phyloP scores from a whole-genome alignment of 2,113 vertebrate species.

The Passerina amoena region DNA sequence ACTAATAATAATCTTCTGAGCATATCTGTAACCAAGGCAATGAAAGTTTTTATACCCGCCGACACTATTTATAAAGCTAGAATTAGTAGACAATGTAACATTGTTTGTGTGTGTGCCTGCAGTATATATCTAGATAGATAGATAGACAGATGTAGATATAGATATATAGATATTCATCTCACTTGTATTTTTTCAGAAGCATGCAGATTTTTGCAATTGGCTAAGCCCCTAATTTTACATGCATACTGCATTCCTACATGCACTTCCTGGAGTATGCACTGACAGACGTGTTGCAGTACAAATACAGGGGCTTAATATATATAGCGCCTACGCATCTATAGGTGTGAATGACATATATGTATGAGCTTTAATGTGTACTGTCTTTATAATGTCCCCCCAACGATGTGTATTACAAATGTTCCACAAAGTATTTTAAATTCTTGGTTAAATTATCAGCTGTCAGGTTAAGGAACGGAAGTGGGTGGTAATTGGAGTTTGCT shows the following conservation, averaged over 20 bases:
- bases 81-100: neutral
- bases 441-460: neutral
- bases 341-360: neutral
- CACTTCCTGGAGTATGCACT: neutral
- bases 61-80: slow-evolving; percentile 8
- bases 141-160: too few species aligned
- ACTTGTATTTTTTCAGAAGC: neutral
- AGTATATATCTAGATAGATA: too few species aligned
- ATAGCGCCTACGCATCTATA: neutral
- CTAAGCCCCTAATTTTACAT: neutral
- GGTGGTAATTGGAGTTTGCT: neutral
- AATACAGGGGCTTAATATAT: neutral
- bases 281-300: neutral
- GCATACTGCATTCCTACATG: neutral
- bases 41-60: slow-evolving; percentile 59
- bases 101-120: too few species aligned
- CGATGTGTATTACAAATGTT: neutral
- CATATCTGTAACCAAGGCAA: slow-evolving; percentile 74
- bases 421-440: neutral
- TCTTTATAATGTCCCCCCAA: neutral
- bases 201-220: neutral
- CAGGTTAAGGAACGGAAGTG: neutral
- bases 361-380: neutral
- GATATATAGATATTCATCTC: neutral
- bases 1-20: slow-evolving; percentile 92